phyloP scores from a whole-genome alignment of 2,113 vertebrate species.

The Cephalophus harveyi region DNA sequence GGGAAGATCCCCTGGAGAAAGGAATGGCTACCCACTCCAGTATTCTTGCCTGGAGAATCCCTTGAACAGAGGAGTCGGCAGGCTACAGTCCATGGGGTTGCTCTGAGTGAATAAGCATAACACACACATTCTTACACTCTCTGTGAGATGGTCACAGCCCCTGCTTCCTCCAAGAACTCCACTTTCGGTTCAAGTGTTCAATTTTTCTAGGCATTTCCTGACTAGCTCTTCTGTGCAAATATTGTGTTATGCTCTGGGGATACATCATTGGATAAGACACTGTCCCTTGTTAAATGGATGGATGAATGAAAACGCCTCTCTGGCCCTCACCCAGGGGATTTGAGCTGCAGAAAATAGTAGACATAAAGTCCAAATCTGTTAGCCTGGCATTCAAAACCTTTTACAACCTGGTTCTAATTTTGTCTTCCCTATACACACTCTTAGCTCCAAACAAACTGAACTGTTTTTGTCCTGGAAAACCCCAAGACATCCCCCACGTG shows the following conservation, averaged over 20 bases:
- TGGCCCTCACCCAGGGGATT: neutral
- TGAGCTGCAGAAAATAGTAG: slow-evolving; percentile 29
- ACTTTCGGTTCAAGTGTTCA: neutral
- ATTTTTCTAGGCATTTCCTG: slow-evolving; percentile 33
- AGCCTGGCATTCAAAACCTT: neutral
- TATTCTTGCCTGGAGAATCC: neutral
- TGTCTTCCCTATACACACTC: neutral
- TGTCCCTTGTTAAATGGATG: neutral
- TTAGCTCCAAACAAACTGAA: slow-evolving; percentile 4
- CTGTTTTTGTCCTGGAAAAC: neutral
- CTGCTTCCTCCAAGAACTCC: neutral
- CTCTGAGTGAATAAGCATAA: neutral
- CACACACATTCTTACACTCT: neutral
- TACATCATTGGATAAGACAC: neutral
- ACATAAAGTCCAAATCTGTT: slow-evolving; percentile 26
- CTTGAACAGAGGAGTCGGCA: neutral
- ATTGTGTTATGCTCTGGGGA: neutral
- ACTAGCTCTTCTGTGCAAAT: neutral
- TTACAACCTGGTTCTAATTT: neutral
- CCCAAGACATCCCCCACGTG: neutral
- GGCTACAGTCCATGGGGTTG: neutral
- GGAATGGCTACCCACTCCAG: neutral
- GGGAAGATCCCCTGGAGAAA: neutral
- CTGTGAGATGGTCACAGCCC: neutral
- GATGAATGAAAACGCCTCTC: slow-evolving; percentile 3